Percentiles rank a stretch among this genome's conserved stretches.
phyloP scores from a whole-genome alignment of 2,113 vertebrate species.

The Hippopotamus amphibius region DNA sequence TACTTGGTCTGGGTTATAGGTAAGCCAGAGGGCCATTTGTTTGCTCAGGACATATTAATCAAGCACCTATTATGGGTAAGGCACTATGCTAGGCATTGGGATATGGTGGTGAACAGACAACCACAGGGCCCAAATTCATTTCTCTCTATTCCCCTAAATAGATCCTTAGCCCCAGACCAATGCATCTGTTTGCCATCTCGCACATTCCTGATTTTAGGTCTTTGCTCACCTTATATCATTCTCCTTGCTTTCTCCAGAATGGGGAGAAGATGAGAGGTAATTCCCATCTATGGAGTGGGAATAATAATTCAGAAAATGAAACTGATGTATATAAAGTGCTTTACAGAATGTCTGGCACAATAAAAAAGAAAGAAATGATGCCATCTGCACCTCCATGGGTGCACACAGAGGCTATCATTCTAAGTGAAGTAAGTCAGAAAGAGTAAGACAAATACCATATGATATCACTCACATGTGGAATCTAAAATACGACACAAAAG shows the following conservation, averaged over 20 bases:
- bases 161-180: not conserved
- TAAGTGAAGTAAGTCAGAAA: not conserved
- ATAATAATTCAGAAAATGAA: slow-evolving; percentile 1
- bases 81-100: not conserved
- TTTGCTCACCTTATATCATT: not conserved
- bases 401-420: not conserved
- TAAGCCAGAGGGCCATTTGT: not conserved
- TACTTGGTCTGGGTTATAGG: not conserved
- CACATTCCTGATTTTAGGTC: not conserved
- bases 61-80: not conserved
- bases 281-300: not conserved
- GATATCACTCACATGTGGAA: not conserved
- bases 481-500: not conserved
- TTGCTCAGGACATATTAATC: not conserved
- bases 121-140: not conserved
- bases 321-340: not conserved
- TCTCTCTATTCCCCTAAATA: not conserved
- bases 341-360: not conserved
- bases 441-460: not conserved
- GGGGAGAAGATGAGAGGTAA: not conserved
- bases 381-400: not conserved
- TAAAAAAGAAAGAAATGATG: not conserved
- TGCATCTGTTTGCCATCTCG: not conserved
- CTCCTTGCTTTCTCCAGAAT: not conserved
- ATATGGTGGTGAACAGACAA: not conserved